Base-by-base conservation (phyloP, 53 echinoderm and acorn worm species). In the Patiria pectinifera region DNA sequence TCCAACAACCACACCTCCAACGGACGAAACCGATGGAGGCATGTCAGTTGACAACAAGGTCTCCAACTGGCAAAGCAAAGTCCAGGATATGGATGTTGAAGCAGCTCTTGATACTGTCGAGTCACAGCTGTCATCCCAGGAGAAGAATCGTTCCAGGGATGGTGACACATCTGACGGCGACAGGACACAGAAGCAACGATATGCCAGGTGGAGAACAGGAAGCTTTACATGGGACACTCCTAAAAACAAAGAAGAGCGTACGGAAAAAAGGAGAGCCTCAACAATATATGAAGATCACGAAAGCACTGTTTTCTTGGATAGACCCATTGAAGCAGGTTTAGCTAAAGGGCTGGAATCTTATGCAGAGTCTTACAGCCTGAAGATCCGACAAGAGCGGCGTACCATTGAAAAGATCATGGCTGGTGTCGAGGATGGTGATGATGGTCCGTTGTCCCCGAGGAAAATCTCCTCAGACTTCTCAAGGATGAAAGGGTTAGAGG, bases 361-460 rank as follows among this genome's bases (percentile, higher is more conserved):
- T 24, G 92, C 70, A 45, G 91, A 92, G 85, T 80, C 78, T 22
- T 93, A 93, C 48, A 85, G 80, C 58, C 93, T 92, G 14, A 92
- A 94, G 76, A 93, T 96, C 35, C 93, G 88, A 35, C 80, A 94
- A 19, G 98, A 98, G 43, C 94, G 96, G 11, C 92, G 85, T 18
- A 45, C 84, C 8, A 94, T 95, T 26, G 98, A 98, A 61, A 92
- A 92, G 71, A 96, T 96, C 83, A 91, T 97, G 94, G 85, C 91
- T 11, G 82, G 87, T 43, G 93, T 88, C 7, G 82, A 82, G 69
- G 97, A 95, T 2, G 82, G 71, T n/a, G 94, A 92, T 23, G 82
- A 92, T 22, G 90, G 82, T 13, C 83, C 85, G 49, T 78, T 62
- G 43, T 87, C 83, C 75, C 83, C 93, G 10, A 82, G 83, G 45